Evolutionary conservation across 2,113 vertebrate genomes (phyloP), one percentile per base, ranked within the genome.

Genomic region (Muntiacus reevesi): DNA sequence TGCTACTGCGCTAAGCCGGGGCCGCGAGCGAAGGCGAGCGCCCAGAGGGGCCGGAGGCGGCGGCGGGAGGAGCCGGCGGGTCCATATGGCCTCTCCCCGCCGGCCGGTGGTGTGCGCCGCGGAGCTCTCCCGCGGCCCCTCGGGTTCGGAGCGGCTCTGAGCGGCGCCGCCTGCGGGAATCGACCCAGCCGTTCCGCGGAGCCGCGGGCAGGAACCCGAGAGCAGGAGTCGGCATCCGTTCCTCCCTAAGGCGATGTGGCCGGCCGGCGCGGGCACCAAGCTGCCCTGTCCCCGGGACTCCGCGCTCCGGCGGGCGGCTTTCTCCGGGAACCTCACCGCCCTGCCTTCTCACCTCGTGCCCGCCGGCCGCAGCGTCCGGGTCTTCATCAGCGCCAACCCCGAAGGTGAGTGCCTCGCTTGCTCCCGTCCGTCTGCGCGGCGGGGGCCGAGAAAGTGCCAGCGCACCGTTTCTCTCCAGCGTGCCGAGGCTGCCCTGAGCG

Each of bases 381-480:
- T 99, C 97, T 99, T 99, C 99, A 99, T 99, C 98, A 99, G 99
- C 97, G 98, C 99, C 99, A 99, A 99, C 98, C 99, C 99, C 90
- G 99, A 99, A 99, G 99, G 99, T 99, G 99, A 99, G 96, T 43
- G 7, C 33, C n/a, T n/a, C 11, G 23, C 62, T 16, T 1, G n/a
- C 25, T 2, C 19, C 6, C 6, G 50, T 43, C 33, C 0, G 52
- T 40, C 54, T 14, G 5, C 23, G n/a, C 85, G 0, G 43, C n/a
- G 15, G 19, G 3, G 76, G 9, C 76, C 17, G 19, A 3, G 5
- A 23, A 3, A 14, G 57, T 55, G 64, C 6, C n/a, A 14, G 27
- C 1, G 81, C 57, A 13, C 85, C 43, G 1, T 85, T 86, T 19
- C 97, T 79, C 27, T 89, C 0, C 82, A 92, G 0, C 15, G 43